Evolutionary conservation across 2,797 vertebrate genomes (phyloP), one percentile per base, ranked within the genome.

Genomic region (Lophotriccus pileatus): DNA sequence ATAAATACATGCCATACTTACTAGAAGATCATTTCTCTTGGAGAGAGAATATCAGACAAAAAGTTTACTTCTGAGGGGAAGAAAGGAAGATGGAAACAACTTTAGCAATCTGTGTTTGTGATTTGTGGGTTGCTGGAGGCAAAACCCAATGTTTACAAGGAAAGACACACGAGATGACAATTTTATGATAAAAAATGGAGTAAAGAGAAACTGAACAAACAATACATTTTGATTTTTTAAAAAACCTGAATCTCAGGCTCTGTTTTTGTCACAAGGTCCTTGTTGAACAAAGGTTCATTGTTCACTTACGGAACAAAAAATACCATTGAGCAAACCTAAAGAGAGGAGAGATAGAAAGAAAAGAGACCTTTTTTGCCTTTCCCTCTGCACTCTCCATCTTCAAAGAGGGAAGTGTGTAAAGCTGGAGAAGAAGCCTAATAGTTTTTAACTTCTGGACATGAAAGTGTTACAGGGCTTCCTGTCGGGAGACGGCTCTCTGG

Each of bases 101-200:
- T 62, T 87, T 64, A 87, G 21, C 16, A 81, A 76, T 69, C 63
- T 74, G 4, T 69, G 39, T 62, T 90, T 88, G 69, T 93, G 86
- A 92, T 94, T 84, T 96, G 84, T 89, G 67, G 20, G 16, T 90
- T 94, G 41, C 86, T 92, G 41, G 68, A 95, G 81, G 88, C 46
- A 30, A 87, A 93, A 67, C 53, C n/a, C 55, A 90, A 32, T 84
- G 79, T 94, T 95, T 96, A 93, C 59, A 84, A 89, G 52, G 70
- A 84, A 92, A 94, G 68, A 73, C 22, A 39, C 53, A 86, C n/a
- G 43, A 83, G 58, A 39, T 90, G 88, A 88, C 93, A 94, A 59
- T 87, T 89, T 95, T 90, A 79, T 84, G 56, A 74, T 87, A 89
- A 95, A 94, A 89, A 90, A 18, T 52, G 12, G 39, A 79, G 20